Percentiles rank a stretch among this genome's conserved stretches.
Conservation (phyloP, 2,888 invertebrate species). For the Orchesella flavescens region DNA sequence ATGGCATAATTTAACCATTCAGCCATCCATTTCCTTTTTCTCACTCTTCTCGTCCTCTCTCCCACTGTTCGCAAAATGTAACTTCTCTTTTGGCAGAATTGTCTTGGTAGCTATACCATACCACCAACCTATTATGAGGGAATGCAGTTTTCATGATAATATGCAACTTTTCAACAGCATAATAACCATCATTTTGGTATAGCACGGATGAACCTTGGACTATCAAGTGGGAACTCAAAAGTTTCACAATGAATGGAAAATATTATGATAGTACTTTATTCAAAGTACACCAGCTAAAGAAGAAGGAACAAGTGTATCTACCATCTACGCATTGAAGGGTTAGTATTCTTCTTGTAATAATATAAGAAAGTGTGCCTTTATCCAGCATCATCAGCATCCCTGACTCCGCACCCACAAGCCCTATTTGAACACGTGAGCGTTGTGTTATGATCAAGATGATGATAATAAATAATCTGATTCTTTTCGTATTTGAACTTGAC, state of each 20-base stretch:
- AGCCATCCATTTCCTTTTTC: slow-evolving; percentile 36
- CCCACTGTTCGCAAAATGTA: neutral
- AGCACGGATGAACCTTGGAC: neutral
- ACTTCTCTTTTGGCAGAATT: neutral
- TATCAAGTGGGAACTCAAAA: too few species aligned
- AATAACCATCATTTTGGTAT: neutral
- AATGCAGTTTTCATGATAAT: neutral
- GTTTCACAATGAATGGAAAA: too few species aligned
- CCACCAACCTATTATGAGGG: too few species aligned
- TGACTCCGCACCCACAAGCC: too few species aligned
- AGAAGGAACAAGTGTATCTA: too few species aligned
- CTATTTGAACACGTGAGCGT: slow-evolving; percentile 5
- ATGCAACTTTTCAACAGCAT: neutral
- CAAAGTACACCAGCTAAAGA: too few species aligned
- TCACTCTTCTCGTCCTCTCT: neutral
- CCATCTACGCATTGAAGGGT: too few species aligned
- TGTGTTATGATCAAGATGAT: neutral
- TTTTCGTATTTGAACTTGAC: slow-evolving; percentile 34
- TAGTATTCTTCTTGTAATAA: too few species aligned
- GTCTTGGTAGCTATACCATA: neutral
- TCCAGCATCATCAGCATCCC: too few species aligned
- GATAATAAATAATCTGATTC: slow-evolving; percentile 14
- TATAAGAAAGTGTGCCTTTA: too few species aligned
- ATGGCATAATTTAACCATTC: slow-evolving; percentile 24
- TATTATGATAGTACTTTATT: too few species aligned